phyloP scores from a whole-genome alignment of 2,113 vertebrate species.

The Lethenteron camtschaticum region DNA sequence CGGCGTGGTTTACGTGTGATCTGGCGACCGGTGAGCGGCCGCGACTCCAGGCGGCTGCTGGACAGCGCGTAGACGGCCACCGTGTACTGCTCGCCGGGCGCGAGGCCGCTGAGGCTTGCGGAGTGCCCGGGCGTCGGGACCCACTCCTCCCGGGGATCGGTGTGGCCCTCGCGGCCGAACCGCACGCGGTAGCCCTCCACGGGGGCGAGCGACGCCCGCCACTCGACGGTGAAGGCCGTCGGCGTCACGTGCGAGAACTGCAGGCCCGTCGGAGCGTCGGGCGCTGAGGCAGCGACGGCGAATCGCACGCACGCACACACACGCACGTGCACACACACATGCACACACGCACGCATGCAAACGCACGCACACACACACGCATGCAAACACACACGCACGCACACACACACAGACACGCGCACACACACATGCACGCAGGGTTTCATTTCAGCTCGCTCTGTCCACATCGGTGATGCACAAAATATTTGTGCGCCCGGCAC shows the following conservation, averaged over 20 bases:
- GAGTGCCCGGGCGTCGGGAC: conserved; percentile 63
- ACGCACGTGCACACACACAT: not conserved
- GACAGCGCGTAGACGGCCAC: conserved; percentile 42
- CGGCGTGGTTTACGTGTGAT: conserved; percentile 54
- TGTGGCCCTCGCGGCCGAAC: conserved; percentile 30
- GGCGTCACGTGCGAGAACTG: conserved; percentile 62
- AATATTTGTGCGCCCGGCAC: too few species aligned
- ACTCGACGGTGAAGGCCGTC: conserved; percentile 72
- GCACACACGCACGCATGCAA: not conserved
- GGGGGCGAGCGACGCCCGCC: conserved; percentile 49
- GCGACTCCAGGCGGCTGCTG: conserved; percentile 33
- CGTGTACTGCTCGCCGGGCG: conserved; percentile 50
- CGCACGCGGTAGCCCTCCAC: conserved; percentile 53
- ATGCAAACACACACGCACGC: not conserved
- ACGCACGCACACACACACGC: not conserved
- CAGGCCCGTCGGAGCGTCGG: not conserved
- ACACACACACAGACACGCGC: not conserved
- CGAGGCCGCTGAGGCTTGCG: conserved; percentile 61
- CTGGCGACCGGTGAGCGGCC: conserved; percentile 45
- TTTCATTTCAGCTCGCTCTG: too few species aligned
- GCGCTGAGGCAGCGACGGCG: not conserved
- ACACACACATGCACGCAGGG: too few species aligned
- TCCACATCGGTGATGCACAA: too few species aligned
- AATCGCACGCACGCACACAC: not conserved
- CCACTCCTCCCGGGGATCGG: conserved; percentile 47